Base-by-base conservation (phyloP, 2,113 vertebrate species). In the Actenoides lindsayi region DNA sequence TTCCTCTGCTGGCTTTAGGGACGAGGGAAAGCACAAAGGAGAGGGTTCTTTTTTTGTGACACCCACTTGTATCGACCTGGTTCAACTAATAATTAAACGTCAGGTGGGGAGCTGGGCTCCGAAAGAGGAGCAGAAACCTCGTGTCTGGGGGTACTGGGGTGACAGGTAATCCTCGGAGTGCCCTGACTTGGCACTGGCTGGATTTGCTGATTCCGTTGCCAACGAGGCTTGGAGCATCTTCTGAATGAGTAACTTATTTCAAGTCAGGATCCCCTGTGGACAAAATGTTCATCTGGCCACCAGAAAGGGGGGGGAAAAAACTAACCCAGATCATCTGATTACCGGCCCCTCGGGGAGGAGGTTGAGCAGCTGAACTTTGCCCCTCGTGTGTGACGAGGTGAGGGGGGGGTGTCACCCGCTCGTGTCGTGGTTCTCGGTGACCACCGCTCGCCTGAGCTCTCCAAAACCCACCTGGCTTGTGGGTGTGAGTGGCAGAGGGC, bases 361-460 rank as follows among this genome's bases (percentile, higher is more conserved):
- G 68, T 31, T 51, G 54, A 89, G 91, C 79, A 7, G 42, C 28
- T 76, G 83, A 50, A 11, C 80, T 69, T 71, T 76, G 79, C 59
- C 44, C 33, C 44, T 82, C 2, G 4, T 7, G 15, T 5, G 37
- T 21, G 53, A 10, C 48, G 53, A 79, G 39, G 2, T 0, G 3
- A 57, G 14, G 30, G 4, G 68, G 14, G 24, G 5, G 37, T 60
- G 68, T 75, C 25, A 11, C 50, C 76, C 0, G 9, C 62, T 42
- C 1, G 53, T 30, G 57, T 39, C 1, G 0, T 9, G 1, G 78
- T 0, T 0, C 67, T 60, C 1, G 0, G 20, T n/a, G 64, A 48
- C 83, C 50, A 25, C 46, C 1, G 3, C 41, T 67, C 37, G 10
- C 41, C 25, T 1, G 28, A 7, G 27, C 33, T 18, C 53, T 74